Conservation (phyloP, 2,113 vertebrate species). For the Colossoma macropomum region DNA sequence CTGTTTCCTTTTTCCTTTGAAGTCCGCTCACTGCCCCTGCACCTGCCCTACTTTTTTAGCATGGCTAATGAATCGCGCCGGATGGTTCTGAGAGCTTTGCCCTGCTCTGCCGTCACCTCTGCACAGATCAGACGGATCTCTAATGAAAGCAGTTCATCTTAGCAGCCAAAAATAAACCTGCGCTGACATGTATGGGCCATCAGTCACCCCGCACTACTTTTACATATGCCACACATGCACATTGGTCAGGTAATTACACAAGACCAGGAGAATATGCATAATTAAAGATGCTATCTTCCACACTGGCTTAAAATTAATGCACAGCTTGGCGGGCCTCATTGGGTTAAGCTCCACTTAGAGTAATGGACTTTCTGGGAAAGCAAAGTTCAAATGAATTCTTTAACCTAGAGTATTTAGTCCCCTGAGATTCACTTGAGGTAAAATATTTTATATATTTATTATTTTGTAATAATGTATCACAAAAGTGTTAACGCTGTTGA, state of each 20-base stretch:
- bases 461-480: not conserved
- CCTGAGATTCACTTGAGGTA: not conserved
- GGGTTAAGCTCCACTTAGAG: slow-evolving; percentile 32
- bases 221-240: slow-evolving; percentile 45
- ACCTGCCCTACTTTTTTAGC: slow-evolving; percentile 50
- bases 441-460: not conserved
- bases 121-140: slow-evolving; percentile 48
- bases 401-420: slow-evolving; percentile 25
- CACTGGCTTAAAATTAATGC: slow-evolving; percentile 22
- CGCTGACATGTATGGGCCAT: slow-evolving; percentile 16
- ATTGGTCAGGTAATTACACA: slow-evolving; percentile 65
- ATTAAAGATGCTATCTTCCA: slow-evolving; percentile 67
- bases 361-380: slow-evolving; percentile 31
- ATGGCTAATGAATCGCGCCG: slow-evolving; percentile 42
- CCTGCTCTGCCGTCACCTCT: slow-evolving; percentile 33
- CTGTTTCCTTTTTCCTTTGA: slow-evolving; percentile 15
- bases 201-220: slow-evolving; percentile 43
- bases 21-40: slow-evolving; percentile 13
- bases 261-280: slow-evolving; percentile 59
- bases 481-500: not conserved
- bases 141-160: slow-evolving; percentile 58
- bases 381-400: slow-evolving; percentile 3
- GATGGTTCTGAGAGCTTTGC: slow-evolving; percentile 26
- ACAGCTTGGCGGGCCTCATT: slow-evolving; percentile 2
- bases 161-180: slow-evolving; percentile 46